Base-by-base conservation (phyloP, 2,888 invertebrate genomes). In the Xylota segnis region DNA sequence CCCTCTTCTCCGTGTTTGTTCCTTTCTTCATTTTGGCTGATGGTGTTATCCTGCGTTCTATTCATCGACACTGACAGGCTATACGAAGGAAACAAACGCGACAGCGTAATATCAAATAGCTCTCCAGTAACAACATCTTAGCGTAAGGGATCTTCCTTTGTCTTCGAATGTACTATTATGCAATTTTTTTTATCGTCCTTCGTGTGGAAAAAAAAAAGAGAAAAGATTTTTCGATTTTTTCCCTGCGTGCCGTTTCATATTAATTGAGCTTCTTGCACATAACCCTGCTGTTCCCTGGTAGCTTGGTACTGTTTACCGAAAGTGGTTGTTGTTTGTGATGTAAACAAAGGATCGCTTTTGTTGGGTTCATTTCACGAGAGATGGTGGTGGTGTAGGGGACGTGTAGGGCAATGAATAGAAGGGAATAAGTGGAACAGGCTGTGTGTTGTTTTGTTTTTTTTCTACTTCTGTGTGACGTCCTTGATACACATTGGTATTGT, bases 21-120 rank as follows among this genome's bases (percentile, higher is more conserved):
- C 65, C 52, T 37, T 50, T 40, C 47, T 47, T 50, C 29, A 32
- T 50, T 83, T 72, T 43, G 59, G 52, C 45, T 71, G 65, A 37
- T 76, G 74, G 63, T 50, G 59, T 50, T 78, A 66, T 77, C 37
- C 71, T 72, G 78, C 54, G 54, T 76, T 65, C 56, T 71, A 43
- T 76, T 47, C 66, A 66, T 71, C 58, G 50, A 29, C 29, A 54
- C 5, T 65, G 75, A 65, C 52, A 78, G 52, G 45, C 43, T 32
- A 58, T 63, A 40, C n/a, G 56, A 9, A 43, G 58, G 37, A 66
- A 50, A 65, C 34, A 50, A 66, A 75, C 68, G 68, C 68, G 68
- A 77, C 45, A 63, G 45, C 43, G 61, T 78, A 18, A 65, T 65
- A 63, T 37, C 52, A 77, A 68, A 70, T 61, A 59, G 50, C 68